Percentiles rank a stretch among this genome's conserved stretches.
These are phyloP conservation scores for Halictus ligatus DNA, from an alignment of 2,888 invertebrate species.

Conservation along the genomic window DNA sequence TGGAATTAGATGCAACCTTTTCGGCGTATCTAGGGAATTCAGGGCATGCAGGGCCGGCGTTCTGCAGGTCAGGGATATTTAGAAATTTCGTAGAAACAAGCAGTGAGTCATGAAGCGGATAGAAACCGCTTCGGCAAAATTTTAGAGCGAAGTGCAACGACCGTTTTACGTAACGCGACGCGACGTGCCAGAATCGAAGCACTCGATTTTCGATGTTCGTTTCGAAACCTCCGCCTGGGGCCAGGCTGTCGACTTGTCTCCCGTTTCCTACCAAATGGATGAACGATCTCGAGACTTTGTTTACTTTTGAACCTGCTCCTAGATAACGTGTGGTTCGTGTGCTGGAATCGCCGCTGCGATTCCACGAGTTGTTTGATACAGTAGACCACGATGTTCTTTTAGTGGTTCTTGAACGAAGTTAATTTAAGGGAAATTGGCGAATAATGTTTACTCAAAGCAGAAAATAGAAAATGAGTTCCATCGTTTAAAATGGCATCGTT, in stretches of 20 bases:
- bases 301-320: conserved; percentile 31
- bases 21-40: background rate
- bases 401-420: too few species aligned
- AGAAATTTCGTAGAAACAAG: conserved; percentile 52
- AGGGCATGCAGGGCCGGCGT: background rate
- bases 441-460: too few species aligned
- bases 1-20: background rate
- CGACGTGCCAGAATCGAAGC: conserved; percentile 62
- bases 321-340: too few species aligned
- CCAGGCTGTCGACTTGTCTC: conserved; percentile 31
- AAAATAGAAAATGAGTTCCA: too few species aligned
- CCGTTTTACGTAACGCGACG: conserved; percentile 62
- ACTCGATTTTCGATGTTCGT: conserved; percentile 58
- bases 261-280: conserved; percentile 44
- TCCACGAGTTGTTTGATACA: too few species aligned
- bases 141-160: conserved; percentile 63
- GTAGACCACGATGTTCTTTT: too few species aligned
- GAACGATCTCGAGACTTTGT: conserved; percentile 49
- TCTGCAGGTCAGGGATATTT: conserved; percentile 37
- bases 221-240: conserved; percentile 17
- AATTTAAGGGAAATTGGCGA: too few species aligned
- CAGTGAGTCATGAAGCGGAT: conserved; percentile 24
- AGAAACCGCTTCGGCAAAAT: conserved; percentile 40
- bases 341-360: too few species aligned
- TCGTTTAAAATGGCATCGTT: too few species aligned